Base-by-base conservation (phyloP, 2,113 vertebrate species). In the Charina bottae region DNA sequence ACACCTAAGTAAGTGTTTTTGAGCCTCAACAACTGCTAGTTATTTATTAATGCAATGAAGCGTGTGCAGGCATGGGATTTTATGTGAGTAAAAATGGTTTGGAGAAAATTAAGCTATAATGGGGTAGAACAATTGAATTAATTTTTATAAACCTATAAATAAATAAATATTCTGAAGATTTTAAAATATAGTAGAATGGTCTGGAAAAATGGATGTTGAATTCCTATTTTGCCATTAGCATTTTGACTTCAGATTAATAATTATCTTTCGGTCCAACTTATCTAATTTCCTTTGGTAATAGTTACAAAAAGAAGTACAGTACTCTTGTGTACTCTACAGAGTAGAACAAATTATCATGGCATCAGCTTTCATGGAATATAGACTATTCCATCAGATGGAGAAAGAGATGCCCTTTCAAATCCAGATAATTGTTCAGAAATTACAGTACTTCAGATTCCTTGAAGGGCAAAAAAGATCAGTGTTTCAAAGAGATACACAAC, bases 41-140 rank as follows among this genome's bases (percentile, higher is more conserved):
- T 87, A 72, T 54, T 56, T 72, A 85, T 85, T 85, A 84, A 90
- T 90, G 37, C 78, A 60, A 26, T 53, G 78, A 84, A 42, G 60
- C 42, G 49, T 56, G 83, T 49, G 42, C 60, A 90, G n/a, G n/a
- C 46, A 62, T 17, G 8, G 19, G 28, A 42, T 42, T 78, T 72
- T 88, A 68, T 84, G 83, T 37, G n/a, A 37, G 10, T 53, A 33
- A 33, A 55, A 56, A 56, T 56, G n/a, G 7, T 13, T 68, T 24
- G 8, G 89, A 26, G 55, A 21, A 68, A 49, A 42, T 88, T 37
- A 78, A 78, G 17, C 8, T 78, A 42, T 78, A 78, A 78, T 21
- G 33, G 33, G 72, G 3, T 78, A 78, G 7, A 78, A 78, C 72
- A 42, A 42, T 2, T 42, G 33, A 42, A 78, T 78, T 78, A 78